Conservation (phyloP, 1,140 invertebrate species). For the Drosophila lini region DNA sequence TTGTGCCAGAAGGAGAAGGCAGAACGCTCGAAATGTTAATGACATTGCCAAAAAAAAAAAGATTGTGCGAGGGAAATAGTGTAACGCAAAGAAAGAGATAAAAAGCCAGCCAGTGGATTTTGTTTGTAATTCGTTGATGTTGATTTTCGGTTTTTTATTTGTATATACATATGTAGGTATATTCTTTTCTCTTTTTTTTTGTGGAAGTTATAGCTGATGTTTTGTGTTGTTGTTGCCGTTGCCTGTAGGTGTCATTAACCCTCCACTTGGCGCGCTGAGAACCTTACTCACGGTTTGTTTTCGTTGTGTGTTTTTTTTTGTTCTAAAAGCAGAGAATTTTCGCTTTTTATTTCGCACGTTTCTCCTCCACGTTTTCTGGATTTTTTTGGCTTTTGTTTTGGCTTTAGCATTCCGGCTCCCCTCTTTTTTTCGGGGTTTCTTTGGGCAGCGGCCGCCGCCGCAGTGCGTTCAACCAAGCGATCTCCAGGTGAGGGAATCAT, state of each 20-base stretch:
- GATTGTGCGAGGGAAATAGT: conserved; percentile 1
- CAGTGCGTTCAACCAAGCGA: conserved; percentile 14
- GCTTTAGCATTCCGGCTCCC: conserved; percentile 50
- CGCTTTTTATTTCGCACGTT: conserved; percentile 64
- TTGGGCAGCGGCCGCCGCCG: background rate
- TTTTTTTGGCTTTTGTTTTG: conserved; percentile 71
- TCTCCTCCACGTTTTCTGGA: conserved; percentile 32
- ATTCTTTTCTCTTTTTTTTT: background rate
- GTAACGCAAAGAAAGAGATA: conserved; percentile 6
- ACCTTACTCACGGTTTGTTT: conserved; percentile 57
- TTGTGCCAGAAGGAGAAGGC: conserved; percentile 12
- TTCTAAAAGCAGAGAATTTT: conserved; percentile 53
- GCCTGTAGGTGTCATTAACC: conserved; percentile 66
- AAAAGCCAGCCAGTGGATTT: conserved; percentile 2
- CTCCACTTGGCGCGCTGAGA: conserved; percentile 67
- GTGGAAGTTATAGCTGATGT: conserved; percentile 23
- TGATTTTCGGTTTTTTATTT: conserved; percentile 33
- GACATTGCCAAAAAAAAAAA: conserved; percentile 24
- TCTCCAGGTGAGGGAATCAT: conserved; percentile 25
- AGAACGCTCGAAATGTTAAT: conserved; percentile 56
- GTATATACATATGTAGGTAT: background rate
- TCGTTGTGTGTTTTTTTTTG: conserved; percentile 42
- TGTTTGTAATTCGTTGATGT: conserved; percentile 47
- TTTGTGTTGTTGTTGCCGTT: conserved; percentile 24
- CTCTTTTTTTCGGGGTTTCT: conserved; percentile 5